Percentiles rank a stretch among this genome's conserved stretches.
phyloP scores from a whole-genome alignment of 2,888 invertebrate genomes.

The Zygogramma bicolorata region DNA sequence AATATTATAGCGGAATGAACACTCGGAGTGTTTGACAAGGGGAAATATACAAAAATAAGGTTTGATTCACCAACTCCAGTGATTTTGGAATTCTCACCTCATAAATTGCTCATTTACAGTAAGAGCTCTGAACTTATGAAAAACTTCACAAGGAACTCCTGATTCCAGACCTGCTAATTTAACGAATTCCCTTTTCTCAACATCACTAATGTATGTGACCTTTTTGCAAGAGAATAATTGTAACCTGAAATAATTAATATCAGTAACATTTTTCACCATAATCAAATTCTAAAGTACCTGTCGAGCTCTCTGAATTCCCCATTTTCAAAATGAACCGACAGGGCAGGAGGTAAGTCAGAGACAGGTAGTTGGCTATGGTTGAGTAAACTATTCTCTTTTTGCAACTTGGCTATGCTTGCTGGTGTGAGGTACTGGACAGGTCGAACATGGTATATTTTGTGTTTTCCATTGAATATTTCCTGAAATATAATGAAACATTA shows the following conservation, averaged over 20 bases:
- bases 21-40: too few species aligned
- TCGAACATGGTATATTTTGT: constrained; percentile 63
- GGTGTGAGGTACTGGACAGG: constrained; percentile 58
- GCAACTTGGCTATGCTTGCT: constrained; percentile 56
- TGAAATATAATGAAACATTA: constrained; percentile 59
- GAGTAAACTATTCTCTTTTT: constrained; percentile 54
- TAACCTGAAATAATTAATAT: constrained; percentile 46
- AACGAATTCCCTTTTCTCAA: constrained; percentile 74
- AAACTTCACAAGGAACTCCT: constrained; percentile 73
- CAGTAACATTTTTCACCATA: too few species aligned
- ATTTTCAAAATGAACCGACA: constrained; percentile 63
- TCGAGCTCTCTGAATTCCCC: constrained; percentile 63
- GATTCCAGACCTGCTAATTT: constrained; percentile 81
- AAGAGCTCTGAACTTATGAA: constrained; percentile 75
- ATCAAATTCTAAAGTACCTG: constrained; percentile 46
- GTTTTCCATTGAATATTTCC: constrained; percentile 66
- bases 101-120: constrained; percentile 73
- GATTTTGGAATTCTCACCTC: constrained; percentile 67
- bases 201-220: constrained; percentile 85
- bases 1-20: too few species aligned
- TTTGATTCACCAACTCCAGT: too few species aligned
- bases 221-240: constrained; percentile 87
- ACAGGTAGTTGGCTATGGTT: constrained; percentile 45
- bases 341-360: constrained; percentile 41
- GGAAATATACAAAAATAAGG: too few species aligned